Base-by-base conservation (phyloP, 2,113 vertebrate species). In the Rhombomys opimus region DNA sequence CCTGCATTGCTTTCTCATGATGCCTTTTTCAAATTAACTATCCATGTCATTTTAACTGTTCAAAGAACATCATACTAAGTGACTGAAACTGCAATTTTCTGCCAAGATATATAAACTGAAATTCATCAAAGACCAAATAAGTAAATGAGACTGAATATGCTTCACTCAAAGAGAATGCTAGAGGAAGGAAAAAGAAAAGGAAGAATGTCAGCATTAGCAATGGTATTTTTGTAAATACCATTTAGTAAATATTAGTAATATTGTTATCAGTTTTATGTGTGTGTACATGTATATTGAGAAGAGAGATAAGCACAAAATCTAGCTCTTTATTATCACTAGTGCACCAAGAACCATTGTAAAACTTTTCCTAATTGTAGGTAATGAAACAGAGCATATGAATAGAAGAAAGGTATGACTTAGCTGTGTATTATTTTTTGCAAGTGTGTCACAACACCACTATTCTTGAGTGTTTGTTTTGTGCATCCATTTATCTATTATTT, bases 21-120 rank as follows among this genome's bases (percentile, higher is more conserved):
- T 32, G 82, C 57, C 7, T 13, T 81, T 96, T 80, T n/a, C 65
- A 89, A 90, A 95, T 97, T 89, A 96, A 84, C 82, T 95, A n/a
- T 75, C 70, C 90, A 3, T 88, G 81, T 82, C 67, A 93, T 88
- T 80, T 65, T 72, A 92, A 30, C 90, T 81, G 92, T 81, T 17
- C 1, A 0, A 91, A 96, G 27, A 94, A n/a, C 5, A 92, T 96
- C 93, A 54, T 84, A 93, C 22, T 65, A 89, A 94, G 41, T 90
- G 81, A 57, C 30, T 3, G 0, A 67, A 88, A 32, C 22, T 73
- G 0, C 77, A 68, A 65, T 38, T 68, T 96, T 18, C 87, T 77
- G 38, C 54, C 96, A 3, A 59, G 73, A 59, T 2, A 59, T 46
- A 22, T 95, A 7, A 5, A 72, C 41, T 76, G 77, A 30, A 15